A percentile compares a stretch with the other conserved stretches of the same genome.
Evolutionary conservation across 1,140 invertebrate genomes (phyloP).

Genomic region (Eubasilissa regina): DNA sequence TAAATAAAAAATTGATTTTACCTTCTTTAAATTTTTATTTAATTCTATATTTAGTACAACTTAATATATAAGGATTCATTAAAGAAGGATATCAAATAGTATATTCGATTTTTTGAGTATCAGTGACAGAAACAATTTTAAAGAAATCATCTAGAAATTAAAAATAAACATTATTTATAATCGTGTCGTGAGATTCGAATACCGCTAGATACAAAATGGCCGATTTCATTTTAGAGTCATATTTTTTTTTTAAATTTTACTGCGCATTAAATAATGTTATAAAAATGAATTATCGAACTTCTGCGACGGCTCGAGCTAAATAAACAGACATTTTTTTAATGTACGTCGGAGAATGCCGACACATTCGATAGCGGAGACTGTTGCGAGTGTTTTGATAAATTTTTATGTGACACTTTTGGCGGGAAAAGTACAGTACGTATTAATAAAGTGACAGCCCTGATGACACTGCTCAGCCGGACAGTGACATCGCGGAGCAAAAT

Average conservation of each 20-base stretch:
- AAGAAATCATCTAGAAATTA: conserved; percentile 12
- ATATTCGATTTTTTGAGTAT: no score
- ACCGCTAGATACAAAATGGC: not conserved
- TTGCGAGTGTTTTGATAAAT: conserved; percentile 1
- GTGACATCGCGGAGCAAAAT: no score
- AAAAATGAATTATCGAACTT: conserved; percentile 29
- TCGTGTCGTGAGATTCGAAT: not conserved
- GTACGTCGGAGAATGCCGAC: conserved; percentile 1
- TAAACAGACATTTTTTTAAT: conserved; percentile 7
- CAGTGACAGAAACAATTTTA: no score
- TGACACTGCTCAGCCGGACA: no score
- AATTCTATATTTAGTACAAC: no score
- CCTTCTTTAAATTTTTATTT: no score
- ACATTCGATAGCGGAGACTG: not conserved
- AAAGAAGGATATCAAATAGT: no score
- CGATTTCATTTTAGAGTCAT: not conserved
- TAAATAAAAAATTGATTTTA: no score
- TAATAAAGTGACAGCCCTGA: conserved; percentile 16
- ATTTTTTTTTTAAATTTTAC: conserved; percentile 22
- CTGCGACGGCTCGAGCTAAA: not conserved
- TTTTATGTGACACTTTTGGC: conserved; percentile 27
- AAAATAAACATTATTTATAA: conserved; percentile 28
- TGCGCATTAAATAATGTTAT: conserved; percentile 23
- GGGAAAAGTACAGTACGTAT: not conserved
- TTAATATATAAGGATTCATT: no score